Evolutionary conservation across 2,113 vertebrate species (phyloP).

Genomic region (Brachyhypopomus occidentalis): DNA sequence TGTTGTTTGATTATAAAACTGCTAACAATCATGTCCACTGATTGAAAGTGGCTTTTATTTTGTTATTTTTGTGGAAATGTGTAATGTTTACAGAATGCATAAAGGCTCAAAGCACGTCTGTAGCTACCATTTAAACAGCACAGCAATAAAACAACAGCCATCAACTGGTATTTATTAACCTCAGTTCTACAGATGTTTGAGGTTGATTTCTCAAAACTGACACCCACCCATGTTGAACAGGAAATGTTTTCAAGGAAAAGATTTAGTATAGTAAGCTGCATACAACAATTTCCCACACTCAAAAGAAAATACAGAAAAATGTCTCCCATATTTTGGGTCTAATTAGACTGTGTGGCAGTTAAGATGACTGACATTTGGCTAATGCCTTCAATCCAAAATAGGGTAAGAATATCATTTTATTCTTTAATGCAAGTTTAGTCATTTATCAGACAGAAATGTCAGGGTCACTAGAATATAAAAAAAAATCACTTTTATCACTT

Average conservation of each 20-base stretch:
- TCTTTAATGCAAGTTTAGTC: no score
- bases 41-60: not conserved
- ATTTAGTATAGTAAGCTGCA: not conserved
- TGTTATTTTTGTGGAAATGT: not conserved
- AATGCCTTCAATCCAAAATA: no score
- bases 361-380: no score
- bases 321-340: no score
- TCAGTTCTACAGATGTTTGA: slow-evolving; percentile 5
- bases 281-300: not conserved
- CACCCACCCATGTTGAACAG: slow-evolving; percentile 22
- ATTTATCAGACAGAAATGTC: not conserved
- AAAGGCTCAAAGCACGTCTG: not conserved
- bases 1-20: not conserved
- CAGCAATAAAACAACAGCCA: not conserved
- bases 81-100: not conserved
- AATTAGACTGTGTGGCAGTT: no score
- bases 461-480: not conserved
- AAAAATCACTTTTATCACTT: no score
- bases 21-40: not conserved
- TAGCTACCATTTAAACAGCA: not conserved
- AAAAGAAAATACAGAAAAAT: not conserved
- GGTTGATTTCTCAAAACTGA: slow-evolving; percentile 14
- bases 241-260: slow-evolving; percentile 32
- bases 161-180: not conserved
- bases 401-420: no score